Evolutionary conservation across 1,140 invertebrate genomes (phyloP).

Genomic region (Drosophila suzukii): DNA sequence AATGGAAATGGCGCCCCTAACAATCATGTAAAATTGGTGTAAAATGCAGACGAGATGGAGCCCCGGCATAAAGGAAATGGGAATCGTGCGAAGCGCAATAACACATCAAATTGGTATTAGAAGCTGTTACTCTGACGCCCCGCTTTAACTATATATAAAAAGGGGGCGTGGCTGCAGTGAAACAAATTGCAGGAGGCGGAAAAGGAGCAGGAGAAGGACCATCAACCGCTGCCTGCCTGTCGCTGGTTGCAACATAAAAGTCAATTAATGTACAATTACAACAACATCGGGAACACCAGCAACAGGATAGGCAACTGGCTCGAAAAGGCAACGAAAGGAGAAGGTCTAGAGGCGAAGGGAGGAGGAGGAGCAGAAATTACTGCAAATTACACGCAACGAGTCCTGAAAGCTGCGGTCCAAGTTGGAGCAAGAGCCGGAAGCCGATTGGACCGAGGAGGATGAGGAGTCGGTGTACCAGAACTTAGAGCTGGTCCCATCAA

Average conservation of each 20-base stretch:
- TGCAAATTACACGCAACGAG: constrained; percentile 76
- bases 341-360: neutral
- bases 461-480: constrained; percentile 34
- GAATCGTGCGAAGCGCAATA: constrained; percentile 48
- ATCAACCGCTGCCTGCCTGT: constrained; percentile 9
- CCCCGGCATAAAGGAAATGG: constrained; percentile 38
- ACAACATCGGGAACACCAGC: constrained; percentile 38
- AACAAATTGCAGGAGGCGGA: constrained; percentile 44
- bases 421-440: constrained; percentile 51
- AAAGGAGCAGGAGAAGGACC: constrained; percentile 24
- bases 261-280: constrained; percentile 82
- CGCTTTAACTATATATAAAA: constrained; percentile 5
- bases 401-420: constrained; percentile 48
- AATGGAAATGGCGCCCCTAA: constrained; percentile 69
- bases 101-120: constrained; percentile 77
- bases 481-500: constrained; percentile 42
- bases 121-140: constrained; percentile 43
- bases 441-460: constrained; percentile 44
- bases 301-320: constrained; percentile 26
- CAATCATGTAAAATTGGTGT: constrained; percentile 78
- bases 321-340: neutral
- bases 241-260: constrained; percentile 69
- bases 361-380: constrained; percentile 50
- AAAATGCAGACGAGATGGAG: constrained; percentile 40
- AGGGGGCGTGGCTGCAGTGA: constrained; percentile 5